These are phyloP conservation scores for Cyphomyrus discorhynchus DNA, from an alignment of 2,113 vertebrate genomes.

Conservation along the genomic window DNA sequence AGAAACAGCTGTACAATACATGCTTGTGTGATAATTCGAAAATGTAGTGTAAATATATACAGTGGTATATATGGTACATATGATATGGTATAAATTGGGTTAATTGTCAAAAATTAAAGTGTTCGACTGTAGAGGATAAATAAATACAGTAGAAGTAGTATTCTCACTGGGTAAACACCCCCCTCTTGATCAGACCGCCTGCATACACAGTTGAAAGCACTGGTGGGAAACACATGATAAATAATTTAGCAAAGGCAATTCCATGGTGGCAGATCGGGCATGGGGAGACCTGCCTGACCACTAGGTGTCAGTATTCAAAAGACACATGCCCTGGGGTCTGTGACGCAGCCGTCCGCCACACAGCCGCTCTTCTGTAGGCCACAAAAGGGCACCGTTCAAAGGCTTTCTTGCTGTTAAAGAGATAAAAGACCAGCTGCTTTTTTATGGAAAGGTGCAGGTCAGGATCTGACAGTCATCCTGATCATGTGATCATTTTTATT, in stretches of 20 bases:
- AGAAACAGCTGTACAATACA: neutral
- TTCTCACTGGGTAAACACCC: neutral
- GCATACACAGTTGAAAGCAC: neutral
- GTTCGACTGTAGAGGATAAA: neutral
- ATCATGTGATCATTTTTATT: neutral
- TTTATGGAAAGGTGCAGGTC: neutral
- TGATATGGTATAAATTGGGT: neutral
- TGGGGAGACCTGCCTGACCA: neutral
- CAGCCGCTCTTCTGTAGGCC: neutral
- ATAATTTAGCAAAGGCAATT: constrained; percentile 4
- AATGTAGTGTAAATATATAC: neutral
- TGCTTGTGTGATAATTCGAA: neutral
- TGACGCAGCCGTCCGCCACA: neutral
- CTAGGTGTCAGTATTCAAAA: constrained; percentile 6
- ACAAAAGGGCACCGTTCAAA: neutral
- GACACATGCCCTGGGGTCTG: neutral
- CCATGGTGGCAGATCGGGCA: neutral
- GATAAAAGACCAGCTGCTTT: neutral
- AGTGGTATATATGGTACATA: neutral
- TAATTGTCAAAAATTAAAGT: neutral
- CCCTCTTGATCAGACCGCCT: neutral
- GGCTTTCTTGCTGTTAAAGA: neutral
- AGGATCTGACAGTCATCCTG: neutral
- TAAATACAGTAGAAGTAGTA: neutral
- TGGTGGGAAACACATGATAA: neutral